A percentile compares a stretch with the other conserved stretches of the same genome.
phyloP scores from a whole-genome alignment of 2,888 invertebrate species.

The Drosophila infuscata region DNA sequence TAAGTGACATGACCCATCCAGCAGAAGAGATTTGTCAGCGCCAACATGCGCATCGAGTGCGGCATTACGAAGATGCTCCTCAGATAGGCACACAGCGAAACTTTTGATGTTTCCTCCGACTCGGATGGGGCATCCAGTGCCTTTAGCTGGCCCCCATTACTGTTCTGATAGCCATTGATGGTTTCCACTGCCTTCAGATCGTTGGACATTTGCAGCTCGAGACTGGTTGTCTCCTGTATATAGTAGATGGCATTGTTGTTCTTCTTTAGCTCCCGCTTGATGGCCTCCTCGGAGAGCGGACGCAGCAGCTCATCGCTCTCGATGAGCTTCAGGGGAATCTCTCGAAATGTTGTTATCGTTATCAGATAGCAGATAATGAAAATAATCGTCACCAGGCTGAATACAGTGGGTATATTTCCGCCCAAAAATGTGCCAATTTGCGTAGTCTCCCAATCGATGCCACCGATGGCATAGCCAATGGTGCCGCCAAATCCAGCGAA shows the following conservation, averaged over 20 bases:
- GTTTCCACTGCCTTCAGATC: conserved; percentile 30
- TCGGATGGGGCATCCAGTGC: conserved; percentile 40
- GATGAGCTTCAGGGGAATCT: conserved; percentile 86
- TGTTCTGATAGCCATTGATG: conserved; percentile 71
- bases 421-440: conserved; percentile 85
- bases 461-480: conserved; percentile 87
- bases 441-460: conserved; percentile 87
- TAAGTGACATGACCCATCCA: conserved; percentile 90
- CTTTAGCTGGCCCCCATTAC: conserved; percentile 33
- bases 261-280: conserved; percentile 82
- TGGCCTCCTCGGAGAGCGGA: conserved; percentile 81
- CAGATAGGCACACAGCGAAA: conserved; percentile 83
- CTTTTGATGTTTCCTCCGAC: conserved; percentile 56
- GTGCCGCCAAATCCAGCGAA: conserved; percentile 89
- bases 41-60: conserved; percentile 86
- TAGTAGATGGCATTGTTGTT: conserved; percentile 81
- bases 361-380: conserved; percentile 86
- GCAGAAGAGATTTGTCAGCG: conserved; percentile 88
- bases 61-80: conserved; percentile 88
- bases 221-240: conserved; percentile 78
- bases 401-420: conserved; percentile 87
- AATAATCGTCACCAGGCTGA: conserved; percentile 87
- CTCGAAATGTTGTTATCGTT: conserved; percentile 87
- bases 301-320: conserved; percentile 82
- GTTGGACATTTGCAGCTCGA: conserved; percentile 75